Evolutionary conservation across 2,113 vertebrate species (phyloP).

Genomic region (human (Homo sapiens)): GRCh38 chr18:4200501-4201000

Average conservation of each 20-base stretch:
- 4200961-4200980: neutral
- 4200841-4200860: neutral
- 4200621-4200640: neutral
- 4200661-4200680: conserved; percentile 5
- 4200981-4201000: neutral
- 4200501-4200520: neutral
- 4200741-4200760: neutral
- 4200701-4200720: neutral
- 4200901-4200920: neutral
- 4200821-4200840: neutral
- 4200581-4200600: too few relatives aligned
- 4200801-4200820: neutral
- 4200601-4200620: too few relatives aligned
- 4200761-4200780: neutral
- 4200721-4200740: neutral
- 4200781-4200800: neutral
- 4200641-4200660: neutral
- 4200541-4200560: neutral
- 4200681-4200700: neutral
- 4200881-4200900: neutral
- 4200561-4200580: too few relatives aligned
- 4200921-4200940: neutral
- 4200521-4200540: neutral
- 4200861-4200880: neutral
- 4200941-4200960: neutral